Base-by-base conservation (phyloP, 2,113 vertebrate genomes). In the Leiothrix lutea region DNA sequence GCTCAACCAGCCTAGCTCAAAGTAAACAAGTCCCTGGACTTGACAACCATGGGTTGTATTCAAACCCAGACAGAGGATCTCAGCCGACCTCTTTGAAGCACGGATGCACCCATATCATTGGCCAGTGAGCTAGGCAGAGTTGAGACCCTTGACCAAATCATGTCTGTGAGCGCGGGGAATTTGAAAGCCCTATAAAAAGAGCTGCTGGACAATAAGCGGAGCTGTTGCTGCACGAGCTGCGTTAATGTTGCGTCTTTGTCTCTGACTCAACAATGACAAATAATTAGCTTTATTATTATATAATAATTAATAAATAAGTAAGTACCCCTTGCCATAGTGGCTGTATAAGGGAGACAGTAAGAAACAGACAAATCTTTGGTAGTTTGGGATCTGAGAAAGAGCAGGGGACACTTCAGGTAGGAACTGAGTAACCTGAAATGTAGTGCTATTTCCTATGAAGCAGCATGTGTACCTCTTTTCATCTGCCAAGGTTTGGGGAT, bases 401-500 rank as follows among this genome's bases (percentile, higher is more conserved):
- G 35, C 14, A 25, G 6, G 8, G 25, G 11, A 38, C 18, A 5
- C 9, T 35, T 16, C 6, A 6, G 26, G 14, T 7, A 51, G 29
- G 35, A 81, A 53, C 6, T 8, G 18, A 47, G 21, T 12, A 53
- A 15, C 14, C 26, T 35, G 18, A 31, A 16, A 10, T 14, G 3
- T 9, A 36, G 14, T 29, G 15, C 31, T 45, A 2, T n/a, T 80
- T 44, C 24, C 38, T 29, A 10, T 4, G 5, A 33, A 71, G 36
- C 6, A 14, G 11, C 26, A 10, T 2, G 4, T 33, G 4, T 28
- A 28, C 13, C 6, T 58, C 38, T 56, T 51, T 29, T 14, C 2
- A 26, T 72, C 24, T 58, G 5, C 31, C 9, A 51, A 28, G 15
- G 3, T 24, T 31, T 82, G 24, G 5, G 2, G 2, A 0, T 4